Percentiles rank a stretch among this genome's conserved stretches.
phyloP scores from a whole-genome alignment of 1,140 invertebrate species.

The Pseudomyrmex dendroicus region DNA sequence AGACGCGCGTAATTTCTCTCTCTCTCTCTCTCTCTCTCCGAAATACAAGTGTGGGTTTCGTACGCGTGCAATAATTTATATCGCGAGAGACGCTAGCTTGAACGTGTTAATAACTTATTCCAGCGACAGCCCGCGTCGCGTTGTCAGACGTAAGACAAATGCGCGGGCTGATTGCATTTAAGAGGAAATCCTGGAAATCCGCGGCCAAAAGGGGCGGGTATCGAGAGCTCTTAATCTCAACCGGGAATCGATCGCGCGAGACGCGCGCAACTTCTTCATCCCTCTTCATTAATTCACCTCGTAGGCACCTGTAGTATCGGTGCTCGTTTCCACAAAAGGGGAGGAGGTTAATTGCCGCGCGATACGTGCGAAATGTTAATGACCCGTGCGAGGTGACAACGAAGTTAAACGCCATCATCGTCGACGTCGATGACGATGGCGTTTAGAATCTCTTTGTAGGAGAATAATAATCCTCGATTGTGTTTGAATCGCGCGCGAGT shows the following conservation, averaged over 20 bases:
- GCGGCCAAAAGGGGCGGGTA: neutral
- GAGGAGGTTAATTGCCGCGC: constrained; percentile 68
- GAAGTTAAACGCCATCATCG: constrained; percentile 8
- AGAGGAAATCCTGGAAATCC: constrained; percentile 15
- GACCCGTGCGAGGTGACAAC: constrained; percentile 56
- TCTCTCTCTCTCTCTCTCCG: too few relatives aligned
- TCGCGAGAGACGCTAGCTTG: neutral
- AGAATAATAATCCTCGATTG: too few relatives aligned
- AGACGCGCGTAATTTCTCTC: too few relatives aligned
- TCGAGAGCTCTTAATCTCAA: constrained; percentile 34
- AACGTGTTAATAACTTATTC: constrained; percentile 22
- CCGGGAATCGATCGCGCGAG: constrained; percentile 20
- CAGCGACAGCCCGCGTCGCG: neutral
- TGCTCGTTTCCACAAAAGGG: neutral
- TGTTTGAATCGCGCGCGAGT: neutral
- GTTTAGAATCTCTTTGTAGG: neutral
- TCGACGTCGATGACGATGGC: neutral
- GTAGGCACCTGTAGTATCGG: constrained; percentile 1
- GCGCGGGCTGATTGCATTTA: constrained; percentile 26
- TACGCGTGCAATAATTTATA: neutral
- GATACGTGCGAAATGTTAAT: constrained; percentile 74
- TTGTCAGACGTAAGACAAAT: constrained; percentile 33
- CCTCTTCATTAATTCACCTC: constrained; percentile 52
- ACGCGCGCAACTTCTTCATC: constrained; percentile 30
- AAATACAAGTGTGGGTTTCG: neutral